Conservation (phyloP, 2,113 vertebrate genomes). For the Chamaea fasciata region DNA sequence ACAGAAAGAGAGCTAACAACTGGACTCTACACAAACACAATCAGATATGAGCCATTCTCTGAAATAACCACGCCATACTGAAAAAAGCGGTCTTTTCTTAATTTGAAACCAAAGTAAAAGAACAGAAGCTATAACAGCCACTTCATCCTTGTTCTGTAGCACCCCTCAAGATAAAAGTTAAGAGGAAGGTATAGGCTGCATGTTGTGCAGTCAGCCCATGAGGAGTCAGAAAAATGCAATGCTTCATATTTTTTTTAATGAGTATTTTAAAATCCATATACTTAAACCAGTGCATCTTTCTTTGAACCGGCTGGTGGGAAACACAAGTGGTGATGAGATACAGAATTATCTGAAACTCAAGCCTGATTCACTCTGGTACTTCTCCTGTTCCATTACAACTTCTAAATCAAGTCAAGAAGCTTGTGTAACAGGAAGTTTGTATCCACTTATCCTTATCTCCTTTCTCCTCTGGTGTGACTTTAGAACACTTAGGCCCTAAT, state of each 20-base stretch:
- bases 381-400: neutral
- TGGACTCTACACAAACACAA: neutral
- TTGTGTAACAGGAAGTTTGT: slow-evolving; percentile 18
- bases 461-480: neutral
- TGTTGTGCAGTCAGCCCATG: neutral
- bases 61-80: neutral
- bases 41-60: neutral
- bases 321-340: neutral
- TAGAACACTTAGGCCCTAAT: slow-evolving; percentile 8
- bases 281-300: neutral
- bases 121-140: neutral
- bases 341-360: neutral
- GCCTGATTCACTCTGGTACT: neutral
- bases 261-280: neutral
- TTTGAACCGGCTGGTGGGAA: neutral
- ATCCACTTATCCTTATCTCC: slow-evolving; percentile 30
- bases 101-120: neutral
- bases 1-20: neutral
- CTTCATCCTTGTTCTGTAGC: neutral
- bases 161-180: neutral
- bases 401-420: neutral
- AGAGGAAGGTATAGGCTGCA: neutral
- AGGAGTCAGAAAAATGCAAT: neutral
- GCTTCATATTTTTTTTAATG: neutral
- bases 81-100: neutral